These are phyloP conservation scores for Empis stercorea DNA, from an alignment of 2,888 invertebrate genomes.

Conservation along the genomic window DNA sequence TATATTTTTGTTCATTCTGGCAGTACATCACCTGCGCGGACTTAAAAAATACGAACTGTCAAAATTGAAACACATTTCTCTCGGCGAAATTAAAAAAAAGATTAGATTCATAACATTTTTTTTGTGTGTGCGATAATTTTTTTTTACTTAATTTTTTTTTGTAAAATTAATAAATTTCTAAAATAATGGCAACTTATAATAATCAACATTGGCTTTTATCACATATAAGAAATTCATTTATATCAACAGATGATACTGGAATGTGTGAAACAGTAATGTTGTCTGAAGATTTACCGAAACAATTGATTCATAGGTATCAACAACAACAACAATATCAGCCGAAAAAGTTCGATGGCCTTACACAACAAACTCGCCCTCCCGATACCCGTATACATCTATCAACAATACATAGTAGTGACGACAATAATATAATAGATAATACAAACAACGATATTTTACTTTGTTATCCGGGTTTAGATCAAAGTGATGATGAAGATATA, in stretches of 20 bases:
- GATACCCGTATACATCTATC: not conserved
- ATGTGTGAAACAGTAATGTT: conserved; percentile 88
- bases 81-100: too few relatives aligned
- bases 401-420: not conserved
- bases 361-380: conserved; percentile 9
- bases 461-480: conserved; percentile 64
- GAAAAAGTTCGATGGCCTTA: conserved; percentile 2
- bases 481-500: conserved; percentile 65
- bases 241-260: conserved; percentile 90
- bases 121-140: too few relatives aligned
- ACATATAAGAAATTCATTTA: conserved; percentile 87
- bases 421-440: not conserved
- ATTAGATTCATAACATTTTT: too few relatives aligned
- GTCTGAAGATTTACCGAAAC: conserved; percentile 63
- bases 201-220: conserved; percentile 86
- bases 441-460: conserved; percentile 33
- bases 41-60: too few relatives aligned
- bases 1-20: too few relatives aligned
- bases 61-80: too few relatives aligned
- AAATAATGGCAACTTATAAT: conserved; percentile 80
- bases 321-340: conserved; percentile 14
- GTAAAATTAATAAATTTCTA: not conserved
- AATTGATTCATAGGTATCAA: conserved; percentile 37
- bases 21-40: too few relatives aligned
- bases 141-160: too few relatives aligned